A percentile compares a stretch with the other conserved stretches of the same genome.
phyloP scores from a whole-genome alignment of 2,113 vertebrate genomes.

The Scatophagus argus region DNA sequence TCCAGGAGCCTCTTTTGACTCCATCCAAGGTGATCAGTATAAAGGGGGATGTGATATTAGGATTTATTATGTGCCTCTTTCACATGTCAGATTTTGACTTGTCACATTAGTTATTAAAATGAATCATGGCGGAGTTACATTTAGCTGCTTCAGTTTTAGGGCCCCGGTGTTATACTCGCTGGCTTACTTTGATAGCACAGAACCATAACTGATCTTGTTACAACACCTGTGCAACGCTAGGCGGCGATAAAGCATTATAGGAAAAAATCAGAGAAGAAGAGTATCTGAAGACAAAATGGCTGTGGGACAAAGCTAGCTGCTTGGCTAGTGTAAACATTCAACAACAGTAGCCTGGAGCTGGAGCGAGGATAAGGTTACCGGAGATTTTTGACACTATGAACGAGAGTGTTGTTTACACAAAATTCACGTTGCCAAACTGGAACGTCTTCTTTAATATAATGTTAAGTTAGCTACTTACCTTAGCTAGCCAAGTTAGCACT shows the following conservation, averaged over 20 bases:
- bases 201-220: too few species aligned
- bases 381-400: conserved; percentile 24
- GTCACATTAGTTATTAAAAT: too few species aligned
- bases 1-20: too few species aligned
- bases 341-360: conserved; percentile 31
- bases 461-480: neutral
- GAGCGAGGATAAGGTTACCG: conserved; percentile 29
- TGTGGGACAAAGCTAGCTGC: conserved; percentile 40
- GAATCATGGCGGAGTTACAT: too few species aligned
- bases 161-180: too few species aligned
- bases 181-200: too few species aligned
- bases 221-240: neutral
- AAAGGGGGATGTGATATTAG: too few species aligned
- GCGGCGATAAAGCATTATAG: neutral
- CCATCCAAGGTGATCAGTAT: too few species aligned
- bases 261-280: conserved; percentile 48
- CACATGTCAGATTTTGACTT: too few species aligned
- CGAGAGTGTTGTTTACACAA: conserved; percentile 47
- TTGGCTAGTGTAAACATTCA: conserved; percentile 60
- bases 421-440: neutral
- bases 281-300: conserved; percentile 66
- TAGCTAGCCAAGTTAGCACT: conserved; percentile 25
- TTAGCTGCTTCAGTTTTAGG: too few species aligned
- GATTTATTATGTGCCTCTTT: too few species aligned
- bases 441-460: neutral